Percentiles rank a stretch among this genome's conserved stretches.
Conservation (phyloP, 2,888 invertebrate species). For the Trilocha varians region DNA sequence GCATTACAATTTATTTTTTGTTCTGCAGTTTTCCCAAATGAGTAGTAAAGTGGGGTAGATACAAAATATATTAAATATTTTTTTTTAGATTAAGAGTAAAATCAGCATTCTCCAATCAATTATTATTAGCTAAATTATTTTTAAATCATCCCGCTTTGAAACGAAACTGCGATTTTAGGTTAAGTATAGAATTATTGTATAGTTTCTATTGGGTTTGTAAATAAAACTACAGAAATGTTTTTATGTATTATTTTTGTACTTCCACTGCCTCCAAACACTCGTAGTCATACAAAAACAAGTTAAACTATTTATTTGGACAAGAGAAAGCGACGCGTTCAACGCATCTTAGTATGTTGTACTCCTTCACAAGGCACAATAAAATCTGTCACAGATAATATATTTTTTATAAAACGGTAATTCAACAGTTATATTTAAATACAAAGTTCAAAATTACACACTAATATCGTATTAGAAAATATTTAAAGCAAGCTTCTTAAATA, state of each 20-base stretch:
- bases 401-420: constrained; percentile 14
- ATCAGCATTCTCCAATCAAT: too few relatives aligned
- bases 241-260: constrained; percentile 37
- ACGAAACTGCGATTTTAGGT: too few relatives aligned
- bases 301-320: constrained; percentile 5
- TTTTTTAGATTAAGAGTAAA: too few relatives aligned
- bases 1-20: too few relatives aligned
- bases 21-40: too few relatives aligned
- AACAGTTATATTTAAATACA: constrained; percentile 11
- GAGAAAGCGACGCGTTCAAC: constrained; percentile 11
- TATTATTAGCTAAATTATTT: too few relatives aligned
- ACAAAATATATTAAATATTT: too few relatives aligned
- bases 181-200: background rate
- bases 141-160: too few relatives aligned
- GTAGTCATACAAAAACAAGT: constrained; percentile 29
- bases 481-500: constrained; percentile 12
- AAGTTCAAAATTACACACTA: constrained; percentile 16
- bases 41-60: too few relatives aligned
- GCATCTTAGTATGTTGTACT: constrained; percentile 12
- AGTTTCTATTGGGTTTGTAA: constrained; percentile 4
- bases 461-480: constrained; percentile 4
- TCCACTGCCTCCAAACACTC: constrained; percentile 30
- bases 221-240: constrained; percentile 20
- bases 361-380: constrained; percentile 17
- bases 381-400: constrained; percentile 18